These are phyloP conservation scores for Dicyrtoma fusca DNA, from an alignment of 2,888 invertebrate species.

Conservation along the genomic window DNA sequence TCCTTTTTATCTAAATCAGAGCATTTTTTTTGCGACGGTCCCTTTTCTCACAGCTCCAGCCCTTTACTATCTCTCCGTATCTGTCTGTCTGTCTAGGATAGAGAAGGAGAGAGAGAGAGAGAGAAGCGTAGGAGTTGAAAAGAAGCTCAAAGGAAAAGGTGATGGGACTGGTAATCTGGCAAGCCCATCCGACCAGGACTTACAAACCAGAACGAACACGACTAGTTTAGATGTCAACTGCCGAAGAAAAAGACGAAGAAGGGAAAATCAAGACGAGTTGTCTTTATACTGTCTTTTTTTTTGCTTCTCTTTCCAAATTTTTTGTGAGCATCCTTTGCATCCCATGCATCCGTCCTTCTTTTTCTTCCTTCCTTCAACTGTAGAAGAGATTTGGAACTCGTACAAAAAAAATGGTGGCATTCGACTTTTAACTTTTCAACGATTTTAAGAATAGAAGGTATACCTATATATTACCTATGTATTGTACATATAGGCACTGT, in stretches of 20 bases:
- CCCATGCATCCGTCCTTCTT: conserved; percentile 18
- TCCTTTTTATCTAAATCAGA: too few species aligned
- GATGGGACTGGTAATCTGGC: neutral
- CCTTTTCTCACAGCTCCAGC: too few species aligned
- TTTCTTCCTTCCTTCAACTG: conserved; percentile 3
- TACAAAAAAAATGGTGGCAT: conserved; percentile 2
- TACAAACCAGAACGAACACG: too few species aligned
- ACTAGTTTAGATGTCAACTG: conserved; percentile 9
- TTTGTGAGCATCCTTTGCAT: conserved; percentile 2
- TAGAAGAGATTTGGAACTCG: neutral
- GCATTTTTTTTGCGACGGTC: too few species aligned
- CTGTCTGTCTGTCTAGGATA: too few species aligned
- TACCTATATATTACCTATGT: too few species aligned
- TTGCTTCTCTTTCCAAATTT: conserved; percentile 12
- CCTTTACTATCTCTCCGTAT: too few species aligned
- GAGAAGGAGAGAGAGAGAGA: too few species aligned
- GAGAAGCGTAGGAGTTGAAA: too few species aligned
- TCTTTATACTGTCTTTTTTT: neutral
- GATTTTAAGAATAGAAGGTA: conserved; percentile 11
- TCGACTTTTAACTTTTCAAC: conserved; percentile 3
- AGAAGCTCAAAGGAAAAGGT: too few species aligned
- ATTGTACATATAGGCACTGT: too few species aligned
- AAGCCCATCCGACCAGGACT: conserved; percentile 12
- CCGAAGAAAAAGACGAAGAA: conserved; percentile 12
- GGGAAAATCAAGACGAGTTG: conserved; percentile 10